Base-by-base conservation (phyloP, 2,797 vertebrate genomes). In the Phylloscopus collybita region DNA sequence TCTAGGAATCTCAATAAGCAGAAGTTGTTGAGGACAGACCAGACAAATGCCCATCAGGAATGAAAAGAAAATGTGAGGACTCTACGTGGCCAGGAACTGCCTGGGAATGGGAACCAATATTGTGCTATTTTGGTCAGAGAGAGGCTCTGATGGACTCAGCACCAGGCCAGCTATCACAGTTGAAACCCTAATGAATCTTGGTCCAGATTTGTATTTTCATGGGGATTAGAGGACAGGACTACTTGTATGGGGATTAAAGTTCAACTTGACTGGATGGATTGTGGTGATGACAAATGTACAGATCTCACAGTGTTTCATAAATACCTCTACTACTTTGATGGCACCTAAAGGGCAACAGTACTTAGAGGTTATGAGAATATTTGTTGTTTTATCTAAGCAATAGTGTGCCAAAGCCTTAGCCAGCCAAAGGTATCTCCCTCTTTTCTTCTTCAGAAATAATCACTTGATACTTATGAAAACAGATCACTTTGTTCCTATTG, bases 401-500 rank as follows among this genome's bases (percentile, higher is more conserved):
- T 75, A 42, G 40, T 32, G 20, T 71, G 47, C 74, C 64, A 93
- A 92, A 88, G 54, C n/a, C 42, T 85, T 67, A 80, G 59, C 57
- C 72, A 91, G 80, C 44, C 62, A 69, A 91, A 85, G 73, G 73
- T 85, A 81, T 74, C 75, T 89, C 50, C 60, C 49, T 62, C 81
- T 83, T 84, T 74, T 74, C 64, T 93, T 90, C 47, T 92, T 84
- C 85, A 89, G 81, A 95, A 97, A 96, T 69, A 92, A 88, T 21
- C 64, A 51, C 36, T 89, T 93, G 50, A 42, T 95, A 80, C 89
- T 95, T 96, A 74, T 92, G 87, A 94, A 94, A 94, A 80, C 44
- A 86, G 92, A 96, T 90, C 87, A 78, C 75, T 93, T 94, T 93
- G 80, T 97, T 96, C 92, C 90, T 80, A 23, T 80, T 92, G 60